These are phyloP conservation scores for Characodon lateralis DNA, from an alignment of 2,797 vertebrate species.

Conservation along the genomic window DNA sequence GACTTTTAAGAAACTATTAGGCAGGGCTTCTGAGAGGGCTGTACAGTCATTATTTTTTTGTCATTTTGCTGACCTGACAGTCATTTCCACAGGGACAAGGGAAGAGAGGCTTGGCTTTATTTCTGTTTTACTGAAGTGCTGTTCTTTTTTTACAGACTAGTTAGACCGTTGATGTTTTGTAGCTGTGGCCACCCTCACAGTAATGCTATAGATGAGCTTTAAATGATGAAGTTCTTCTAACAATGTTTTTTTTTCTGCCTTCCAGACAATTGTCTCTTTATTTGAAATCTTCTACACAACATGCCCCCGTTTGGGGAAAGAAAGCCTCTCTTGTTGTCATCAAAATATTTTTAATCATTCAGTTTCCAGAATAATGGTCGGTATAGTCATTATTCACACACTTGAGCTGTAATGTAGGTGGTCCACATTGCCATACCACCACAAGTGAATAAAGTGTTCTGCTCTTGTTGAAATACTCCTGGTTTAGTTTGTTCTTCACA, in stretches of 20 bases:
- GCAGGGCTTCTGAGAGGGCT: conserved; percentile 30
- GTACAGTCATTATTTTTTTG: conserved; percentile 36
- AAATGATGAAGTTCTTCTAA: conserved; percentile 34
- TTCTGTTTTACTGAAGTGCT: conserved; percentile 63
- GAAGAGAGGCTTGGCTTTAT: conserved; percentile 46
- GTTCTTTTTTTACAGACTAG: conserved; percentile 17
- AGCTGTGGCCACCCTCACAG: conserved; percentile 23
- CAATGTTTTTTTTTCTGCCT: conserved; percentile 51
- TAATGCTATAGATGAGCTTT: conserved; percentile 37
- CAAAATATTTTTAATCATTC: conserved; percentile 24
- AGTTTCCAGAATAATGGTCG: conserved; percentile 27
- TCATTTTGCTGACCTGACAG: conserved; percentile 46
- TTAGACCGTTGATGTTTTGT: conserved; percentile 32
- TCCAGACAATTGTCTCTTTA: conserved; percentile 43
- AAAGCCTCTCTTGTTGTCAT: conserved; percentile 7
- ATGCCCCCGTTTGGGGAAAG: neutral
- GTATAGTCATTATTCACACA: conserved; percentile 51
- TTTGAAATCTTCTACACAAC: conserved; percentile 25
- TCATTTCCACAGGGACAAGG: conserved; percentile 41
- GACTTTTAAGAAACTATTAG: conserved; percentile 42
- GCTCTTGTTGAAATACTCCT: conserved; percentile 57
- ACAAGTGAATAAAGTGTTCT: conserved; percentile 76
- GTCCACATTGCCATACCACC: conserved; percentile 69
- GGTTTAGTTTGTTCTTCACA: conserved; percentile 1
- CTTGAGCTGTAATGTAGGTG: conserved; percentile 63